Conservation (phyloP, 2,888 invertebrate species). For the Clepsis dumicolana region DNA sequence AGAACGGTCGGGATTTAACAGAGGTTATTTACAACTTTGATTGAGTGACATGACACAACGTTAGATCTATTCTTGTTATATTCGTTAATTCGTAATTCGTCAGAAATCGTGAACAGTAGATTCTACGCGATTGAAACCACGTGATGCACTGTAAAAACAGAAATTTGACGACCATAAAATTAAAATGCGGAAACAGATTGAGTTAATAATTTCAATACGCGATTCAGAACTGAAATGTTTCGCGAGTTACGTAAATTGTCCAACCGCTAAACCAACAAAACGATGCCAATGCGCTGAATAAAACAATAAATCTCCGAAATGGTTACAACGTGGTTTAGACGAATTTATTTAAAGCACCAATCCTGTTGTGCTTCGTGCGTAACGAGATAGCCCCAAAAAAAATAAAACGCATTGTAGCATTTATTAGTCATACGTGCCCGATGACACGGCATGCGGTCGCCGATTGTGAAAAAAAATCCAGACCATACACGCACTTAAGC, state of each 20-base stretch:
- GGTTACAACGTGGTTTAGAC: conserved; percentile 3
- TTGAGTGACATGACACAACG: conserved; percentile 41
- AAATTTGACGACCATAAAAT: neutral
- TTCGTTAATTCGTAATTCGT: too few species aligned
- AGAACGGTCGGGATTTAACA: conserved; percentile 17
- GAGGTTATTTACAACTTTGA: conserved; percentile 39
- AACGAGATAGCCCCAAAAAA: conserved; percentile 19
- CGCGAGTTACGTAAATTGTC: neutral
- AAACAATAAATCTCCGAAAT: conserved; percentile 11
- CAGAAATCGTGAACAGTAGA: too few species aligned
- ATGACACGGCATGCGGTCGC: conserved; percentile 32
- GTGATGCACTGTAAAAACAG: conserved; percentile 34
- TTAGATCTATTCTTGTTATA: conserved; percentile 42
- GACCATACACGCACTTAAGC: conserved; percentile 27
- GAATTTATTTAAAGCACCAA: conserved; percentile 9
- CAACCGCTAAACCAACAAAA: conserved; percentile 5
- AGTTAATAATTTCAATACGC: conserved; percentile 2
- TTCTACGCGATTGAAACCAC: conserved; percentile 27
- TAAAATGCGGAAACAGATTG: neutral
- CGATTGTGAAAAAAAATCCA: conserved; percentile 39
- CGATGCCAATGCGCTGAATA: conserved; percentile 6
- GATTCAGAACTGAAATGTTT: neutral
- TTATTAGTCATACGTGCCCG: conserved; percentile 32
- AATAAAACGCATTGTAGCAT: conserved; percentile 27
- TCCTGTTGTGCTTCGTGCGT: conserved; percentile 7